These are phyloP conservation scores for Noctua janthina DNA, from an alignment of 2,888 invertebrate species.

Conservation along the genomic window DNA sequence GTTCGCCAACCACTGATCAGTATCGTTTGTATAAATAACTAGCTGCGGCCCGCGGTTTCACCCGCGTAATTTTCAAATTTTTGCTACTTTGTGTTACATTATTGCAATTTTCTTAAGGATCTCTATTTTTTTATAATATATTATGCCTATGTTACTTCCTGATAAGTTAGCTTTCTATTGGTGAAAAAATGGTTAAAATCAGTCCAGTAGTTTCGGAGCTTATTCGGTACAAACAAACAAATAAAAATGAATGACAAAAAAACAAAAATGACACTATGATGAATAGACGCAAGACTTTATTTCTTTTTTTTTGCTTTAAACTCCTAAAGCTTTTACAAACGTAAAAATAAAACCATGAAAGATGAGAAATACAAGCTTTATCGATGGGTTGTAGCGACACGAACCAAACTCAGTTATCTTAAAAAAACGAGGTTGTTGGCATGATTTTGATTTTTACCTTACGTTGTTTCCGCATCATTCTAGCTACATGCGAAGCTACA, in stretches of 20 bases:
- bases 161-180: no score
- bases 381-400: conserved; percentile 27
- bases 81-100: no score
- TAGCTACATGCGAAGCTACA: neutral
- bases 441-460: neutral
- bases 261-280: no score
- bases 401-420: neutral
- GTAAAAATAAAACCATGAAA: conserved; percentile 39
- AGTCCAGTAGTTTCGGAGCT: no score
- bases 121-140: no score
- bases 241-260: no score
- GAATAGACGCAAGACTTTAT: neutral
- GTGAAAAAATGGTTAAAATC: no score
- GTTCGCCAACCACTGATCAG: conserved; percentile 2
- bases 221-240: no score
- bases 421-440: neutral
- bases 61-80: no score
- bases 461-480: neutral
- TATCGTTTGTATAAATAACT: neutral
- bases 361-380: conserved; percentile 41
- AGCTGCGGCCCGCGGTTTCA: no score
- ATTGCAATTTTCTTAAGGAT: no score
- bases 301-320: conserved; percentile 12
- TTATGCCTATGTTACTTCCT: no score
- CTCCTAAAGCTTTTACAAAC: conserved; percentile 21